These are phyloP conservation scores for Megaleporinus macrocephalus DNA, from an alignment of 2,113 vertebrate genomes.

Conservation along the genomic window DNA sequence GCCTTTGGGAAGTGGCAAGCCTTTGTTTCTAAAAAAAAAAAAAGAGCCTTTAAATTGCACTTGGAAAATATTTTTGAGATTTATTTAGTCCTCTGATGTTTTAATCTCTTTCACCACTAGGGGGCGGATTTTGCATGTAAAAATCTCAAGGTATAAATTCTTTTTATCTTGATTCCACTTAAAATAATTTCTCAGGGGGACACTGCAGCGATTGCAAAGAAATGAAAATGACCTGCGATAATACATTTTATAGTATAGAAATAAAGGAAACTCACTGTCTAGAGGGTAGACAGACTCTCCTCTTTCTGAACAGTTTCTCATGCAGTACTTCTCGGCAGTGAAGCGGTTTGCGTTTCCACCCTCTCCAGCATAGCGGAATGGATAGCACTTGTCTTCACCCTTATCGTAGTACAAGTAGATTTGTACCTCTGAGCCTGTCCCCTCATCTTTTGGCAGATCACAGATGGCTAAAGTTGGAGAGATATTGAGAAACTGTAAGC, in stretches of 20 bases:
- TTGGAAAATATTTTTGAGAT: not conserved
- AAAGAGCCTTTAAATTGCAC: not conserved
- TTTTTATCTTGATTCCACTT: not conserved
- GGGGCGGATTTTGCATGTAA: slow-evolving; percentile 48
- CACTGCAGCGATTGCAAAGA: not conserved
- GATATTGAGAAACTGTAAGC: not conserved
- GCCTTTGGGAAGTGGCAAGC: slow-evolving; percentile 59
- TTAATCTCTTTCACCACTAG: slow-evolving; percentile 59
- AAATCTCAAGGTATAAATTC: not conserved
- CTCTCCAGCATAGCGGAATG: slow-evolving; percentile 66
- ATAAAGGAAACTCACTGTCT: slow-evolving; percentile 62
- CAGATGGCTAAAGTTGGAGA: slow-evolving; percentile 69
- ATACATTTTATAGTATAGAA: not conserved
- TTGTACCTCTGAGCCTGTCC: not conserved
- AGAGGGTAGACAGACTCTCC: slow-evolving; percentile 60
- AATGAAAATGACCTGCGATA: not conserved
- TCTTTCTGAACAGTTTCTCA: slow-evolving; percentile 70
- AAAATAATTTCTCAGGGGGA: not conserved
- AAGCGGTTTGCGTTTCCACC: slow-evolving; percentile 78
- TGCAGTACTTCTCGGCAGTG: slow-evolving; percentile 62
- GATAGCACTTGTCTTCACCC: slow-evolving; percentile 53
- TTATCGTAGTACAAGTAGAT: slow-evolving; percentile 58
- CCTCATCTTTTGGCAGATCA: slow-evolving; percentile 8
- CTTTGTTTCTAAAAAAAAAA: slow-evolving; percentile 47
- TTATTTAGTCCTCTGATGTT: not conserved